phyloP scores from a whole-genome alignment of 1,140 invertebrate genomes.

The Caenorhabditis brenneri region DNA sequence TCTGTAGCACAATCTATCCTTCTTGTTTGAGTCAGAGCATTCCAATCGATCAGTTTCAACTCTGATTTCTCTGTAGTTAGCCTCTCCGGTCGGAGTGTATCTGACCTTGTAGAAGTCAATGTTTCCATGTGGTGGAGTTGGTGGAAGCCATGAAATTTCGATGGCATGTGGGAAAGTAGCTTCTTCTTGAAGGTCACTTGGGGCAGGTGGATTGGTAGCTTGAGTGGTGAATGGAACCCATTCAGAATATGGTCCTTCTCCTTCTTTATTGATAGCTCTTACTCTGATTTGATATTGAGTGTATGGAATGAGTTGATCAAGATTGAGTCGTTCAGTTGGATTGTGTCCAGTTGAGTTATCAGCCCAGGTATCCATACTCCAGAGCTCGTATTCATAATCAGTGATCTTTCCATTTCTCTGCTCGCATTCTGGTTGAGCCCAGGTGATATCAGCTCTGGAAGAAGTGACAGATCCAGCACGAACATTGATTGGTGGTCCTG shows the following conservation, averaged over 20 bases:
- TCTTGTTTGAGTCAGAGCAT: constrained; percentile 63
- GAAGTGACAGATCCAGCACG: constrained; percentile 65
- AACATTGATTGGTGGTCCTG: constrained; percentile 65
- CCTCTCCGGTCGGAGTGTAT: constrained; percentile 63
- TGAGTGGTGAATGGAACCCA: constrained; percentile 65
- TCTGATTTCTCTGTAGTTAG: constrained; percentile 67
- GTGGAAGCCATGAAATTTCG: constrained; percentile 69
- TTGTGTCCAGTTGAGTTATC: constrained; percentile 59
- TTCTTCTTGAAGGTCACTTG: constrained; percentile 69
- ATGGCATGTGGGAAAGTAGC: constrained; percentile 63
- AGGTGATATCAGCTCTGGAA: constrained; percentile 66
- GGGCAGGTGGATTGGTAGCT: constrained; percentile 63
- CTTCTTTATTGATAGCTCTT: constrained; percentile 63
- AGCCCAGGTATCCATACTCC: constrained; percentile 61
- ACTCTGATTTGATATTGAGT: constrained; percentile 69
- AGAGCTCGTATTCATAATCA: constrained; percentile 69
- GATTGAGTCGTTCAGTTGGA: constrained; percentile 61
- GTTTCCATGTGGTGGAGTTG: constrained; percentile 67
- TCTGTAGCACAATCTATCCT: constrained; percentile 67
- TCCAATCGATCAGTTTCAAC: constrained; percentile 65
- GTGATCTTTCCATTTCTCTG: constrained; percentile 68
- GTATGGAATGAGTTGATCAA: constrained; percentile 67
- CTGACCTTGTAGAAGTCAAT: constrained; percentile 67
- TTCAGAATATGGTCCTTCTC: constrained; percentile 68
- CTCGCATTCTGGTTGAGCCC: constrained; percentile 70